These are phyloP conservation scores for Cetonia aurata DNA, from an alignment of 2,888 invertebrate species.

Conservation along the genomic window DNA sequence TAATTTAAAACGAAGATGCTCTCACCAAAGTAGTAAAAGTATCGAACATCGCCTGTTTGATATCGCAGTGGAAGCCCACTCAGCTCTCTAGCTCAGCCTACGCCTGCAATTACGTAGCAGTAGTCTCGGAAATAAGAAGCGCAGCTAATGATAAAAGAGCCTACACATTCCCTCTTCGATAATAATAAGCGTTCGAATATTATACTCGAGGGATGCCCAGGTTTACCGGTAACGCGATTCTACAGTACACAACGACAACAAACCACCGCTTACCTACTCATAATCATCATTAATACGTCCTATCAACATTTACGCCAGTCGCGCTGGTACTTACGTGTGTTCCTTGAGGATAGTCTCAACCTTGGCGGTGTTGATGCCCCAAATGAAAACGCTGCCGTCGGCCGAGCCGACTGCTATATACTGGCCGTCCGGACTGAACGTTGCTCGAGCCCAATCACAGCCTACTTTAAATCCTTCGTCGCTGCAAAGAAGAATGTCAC, in stretches of 20 bases:
- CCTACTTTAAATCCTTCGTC: slow-evolving; percentile 96
- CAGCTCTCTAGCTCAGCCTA: too few species aligned
- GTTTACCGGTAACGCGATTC: too few species aligned
- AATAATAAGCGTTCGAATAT: slow-evolving; percentile 33
- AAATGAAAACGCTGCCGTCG: slow-evolving; percentile 92
- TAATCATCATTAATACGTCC: slow-evolving; percentile 20
- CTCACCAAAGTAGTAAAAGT: too few species aligned
- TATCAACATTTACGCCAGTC: slow-evolving; percentile 10
- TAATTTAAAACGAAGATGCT: too few species aligned
- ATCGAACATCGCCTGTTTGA: too few species aligned
- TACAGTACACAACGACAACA: slow-evolving; percentile 2
- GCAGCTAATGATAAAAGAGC: slow-evolving; percentile 26
- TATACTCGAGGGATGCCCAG: slow-evolving; percentile 6
- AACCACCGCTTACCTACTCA: slow-evolving; percentile 9
- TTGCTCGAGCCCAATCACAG: slow-evolving; percentile 93
- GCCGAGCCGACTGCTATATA: slow-evolving; percentile 92
- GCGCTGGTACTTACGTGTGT: slow-evolving; percentile 76
- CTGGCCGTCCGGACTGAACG: slow-evolving; percentile 91
- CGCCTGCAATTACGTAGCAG: too few species aligned
- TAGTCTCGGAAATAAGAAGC: not conserved
- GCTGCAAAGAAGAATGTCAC: slow-evolving; percentile 69
- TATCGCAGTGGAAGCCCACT: too few species aligned
- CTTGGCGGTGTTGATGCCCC: slow-evolving; percentile 85
- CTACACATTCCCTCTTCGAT: not conserved
- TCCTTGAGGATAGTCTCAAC: slow-evolving; percentile 85